Evolutionary conservation across 2,113 vertebrate genomes (phyloP).

Genomic region (Laticauda laticaudata): DNA sequence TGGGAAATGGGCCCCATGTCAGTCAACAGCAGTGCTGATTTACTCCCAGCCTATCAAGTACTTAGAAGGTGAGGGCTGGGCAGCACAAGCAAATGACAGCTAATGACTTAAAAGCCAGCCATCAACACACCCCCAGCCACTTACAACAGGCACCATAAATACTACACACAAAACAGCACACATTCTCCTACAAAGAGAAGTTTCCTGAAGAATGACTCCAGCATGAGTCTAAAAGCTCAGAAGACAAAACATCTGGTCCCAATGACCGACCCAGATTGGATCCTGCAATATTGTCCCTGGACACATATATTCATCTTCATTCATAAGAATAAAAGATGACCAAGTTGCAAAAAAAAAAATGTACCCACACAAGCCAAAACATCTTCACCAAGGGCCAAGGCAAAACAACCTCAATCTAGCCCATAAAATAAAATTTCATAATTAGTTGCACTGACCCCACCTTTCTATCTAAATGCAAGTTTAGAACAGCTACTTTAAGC

Average conservation of each 20-base stretch:
- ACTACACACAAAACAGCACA: too few relatives aligned
- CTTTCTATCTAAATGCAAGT: neutral
- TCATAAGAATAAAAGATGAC: neutral
- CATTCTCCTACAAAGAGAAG: too few relatives aligned
- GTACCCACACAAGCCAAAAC: neutral
- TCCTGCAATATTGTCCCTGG: neutral
- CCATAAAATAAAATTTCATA: neutral
- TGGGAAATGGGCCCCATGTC: neutral
- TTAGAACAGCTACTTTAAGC: neutral
- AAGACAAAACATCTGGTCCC: neutral
- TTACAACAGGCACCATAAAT: too few relatives aligned
- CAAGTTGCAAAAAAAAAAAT: neutral
- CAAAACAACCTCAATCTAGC: neutral
- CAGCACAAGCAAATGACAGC: too few relatives aligned
- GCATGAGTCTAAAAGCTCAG: neutral
- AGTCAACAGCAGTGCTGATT: too few relatives aligned
- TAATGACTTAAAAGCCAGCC: too few relatives aligned
- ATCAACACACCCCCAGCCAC: too few relatives aligned
- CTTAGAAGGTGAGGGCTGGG: too few relatives aligned
- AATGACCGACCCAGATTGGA: too few relatives aligned
- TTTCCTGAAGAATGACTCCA: too few relatives aligned
- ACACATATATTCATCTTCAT: neutral
- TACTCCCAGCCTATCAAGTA: too few relatives aligned
- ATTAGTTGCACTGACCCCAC: neutral
- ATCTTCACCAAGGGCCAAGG: neutral